Evolutionary conservation across 2,888 invertebrate species (phyloP).

Genomic region (Gnatocerus cornutus): DNA sequence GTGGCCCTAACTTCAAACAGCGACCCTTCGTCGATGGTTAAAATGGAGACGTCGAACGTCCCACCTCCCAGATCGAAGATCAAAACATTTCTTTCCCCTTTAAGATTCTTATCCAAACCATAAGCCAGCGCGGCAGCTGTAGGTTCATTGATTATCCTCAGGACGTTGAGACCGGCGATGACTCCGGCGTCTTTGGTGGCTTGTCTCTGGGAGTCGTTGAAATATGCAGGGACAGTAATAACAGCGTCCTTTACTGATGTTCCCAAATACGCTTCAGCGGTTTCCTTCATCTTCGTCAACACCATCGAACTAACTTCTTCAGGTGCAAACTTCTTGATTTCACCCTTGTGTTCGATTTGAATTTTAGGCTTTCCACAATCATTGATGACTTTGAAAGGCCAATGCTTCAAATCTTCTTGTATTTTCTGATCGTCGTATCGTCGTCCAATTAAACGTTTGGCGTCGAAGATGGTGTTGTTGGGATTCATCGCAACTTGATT

Average conservation of each 20-base stretch:
- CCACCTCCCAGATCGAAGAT: constrained; percentile 76
- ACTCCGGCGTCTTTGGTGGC: constrained; percentile 79
- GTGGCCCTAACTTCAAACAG: constrained; percentile 75
- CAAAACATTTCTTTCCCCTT: constrained; percentile 70
- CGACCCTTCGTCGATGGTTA: constrained; percentile 77
- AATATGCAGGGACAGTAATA: constrained; percentile 61
- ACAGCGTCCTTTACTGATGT: constrained; percentile 75
- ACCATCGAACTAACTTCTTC: constrained; percentile 84
- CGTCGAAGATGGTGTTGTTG: constrained; percentile 81
- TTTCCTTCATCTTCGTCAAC: constrained; percentile 69
- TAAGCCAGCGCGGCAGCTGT: constrained; percentile 77
- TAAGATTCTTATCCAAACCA: constrained; percentile 71
- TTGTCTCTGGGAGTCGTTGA: constrained; percentile 70
- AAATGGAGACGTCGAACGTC: constrained; percentile 80
- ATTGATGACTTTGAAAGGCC: constrained; percentile 85
- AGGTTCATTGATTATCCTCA: constrained; percentile 79
- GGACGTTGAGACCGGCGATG: constrained; percentile 80
- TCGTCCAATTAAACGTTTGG: constrained; percentile 86
- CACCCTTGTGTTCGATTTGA: constrained; percentile 79
- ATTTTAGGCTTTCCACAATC: constrained; percentile 81
- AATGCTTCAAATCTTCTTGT: constrained; percentile 86
- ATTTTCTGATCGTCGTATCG: constrained; percentile 84
- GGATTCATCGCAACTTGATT: constrained; percentile 84
- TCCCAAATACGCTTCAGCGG: constrained; percentile 70
- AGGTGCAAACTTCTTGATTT: constrained; percentile 78